Percentiles rank a stretch among this genome's conserved stretches.
These are phyloP conservation scores for Zoanthus solanderi DNA, from an alignment of 92 coral and sea anemone genomes.

Conservation along the genomic window DNA sequence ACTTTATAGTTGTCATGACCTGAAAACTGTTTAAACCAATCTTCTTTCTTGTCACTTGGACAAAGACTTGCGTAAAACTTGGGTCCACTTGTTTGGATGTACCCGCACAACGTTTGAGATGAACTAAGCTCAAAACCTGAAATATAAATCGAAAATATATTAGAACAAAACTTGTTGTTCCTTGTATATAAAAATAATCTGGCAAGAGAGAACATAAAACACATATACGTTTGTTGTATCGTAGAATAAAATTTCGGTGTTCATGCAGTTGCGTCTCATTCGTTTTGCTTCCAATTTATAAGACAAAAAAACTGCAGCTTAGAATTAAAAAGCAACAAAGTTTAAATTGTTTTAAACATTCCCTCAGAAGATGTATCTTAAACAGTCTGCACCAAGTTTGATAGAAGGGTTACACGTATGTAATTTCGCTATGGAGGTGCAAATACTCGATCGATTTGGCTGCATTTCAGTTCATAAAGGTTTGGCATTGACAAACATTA, in stretches of 20 bases:
- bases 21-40: slow-evolving; percentile 60
- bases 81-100: slow-evolving; percentile 68
- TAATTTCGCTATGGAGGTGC: too few species aligned
- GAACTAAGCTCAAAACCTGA: slow-evolving; percentile 62
- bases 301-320: too few species aligned
- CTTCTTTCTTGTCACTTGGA: slow-evolving; percentile 24
- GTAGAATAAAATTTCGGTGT: neutral
- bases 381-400: too few species aligned
- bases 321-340: too few species aligned
- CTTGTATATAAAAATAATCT: neutral
- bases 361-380: too few species aligned
- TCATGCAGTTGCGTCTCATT: too few species aligned
- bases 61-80: slow-evolving; percentile 50
- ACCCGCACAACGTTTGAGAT: slow-evolving; percentile 65
- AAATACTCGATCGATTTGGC: too few species aligned
- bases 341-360: too few species aligned
- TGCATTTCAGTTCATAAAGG: too few species aligned
- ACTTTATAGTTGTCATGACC: slow-evolving; percentile 54
- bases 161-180: neutral
- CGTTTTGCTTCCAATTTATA: too few species aligned
- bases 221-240: neutral
- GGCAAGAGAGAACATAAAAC: neutral
- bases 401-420: too few species aligned
- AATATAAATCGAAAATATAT: neutral
- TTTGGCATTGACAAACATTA: too few species aligned